Evolutionary conservation across 2,797 vertebrate species (phyloP).

Genomic region (Pseudochirops cupreus): DNA sequence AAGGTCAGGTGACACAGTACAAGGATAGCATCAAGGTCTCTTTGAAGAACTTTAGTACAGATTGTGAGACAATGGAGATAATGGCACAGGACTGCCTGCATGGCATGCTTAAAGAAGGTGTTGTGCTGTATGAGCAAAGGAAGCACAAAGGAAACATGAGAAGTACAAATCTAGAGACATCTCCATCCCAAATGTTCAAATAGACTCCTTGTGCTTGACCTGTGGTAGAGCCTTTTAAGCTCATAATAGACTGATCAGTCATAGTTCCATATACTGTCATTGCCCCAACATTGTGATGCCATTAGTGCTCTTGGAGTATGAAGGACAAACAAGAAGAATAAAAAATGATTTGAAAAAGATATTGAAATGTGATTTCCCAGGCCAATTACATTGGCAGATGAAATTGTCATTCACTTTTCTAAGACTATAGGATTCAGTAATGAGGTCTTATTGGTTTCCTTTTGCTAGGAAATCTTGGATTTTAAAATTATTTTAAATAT

Average conservation of each 20-base stretch:
- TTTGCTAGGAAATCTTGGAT: constrained; percentile 28
- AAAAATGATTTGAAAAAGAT: neutral
- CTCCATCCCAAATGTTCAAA: neutral
- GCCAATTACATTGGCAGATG: neutral
- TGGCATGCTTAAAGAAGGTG: neutral
- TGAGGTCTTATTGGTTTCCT: neutral
- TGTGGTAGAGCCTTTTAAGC: neutral
- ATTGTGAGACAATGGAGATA: neutral
- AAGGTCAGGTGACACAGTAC: neutral
- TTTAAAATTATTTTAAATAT: neutral
- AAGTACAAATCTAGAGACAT: neutral
- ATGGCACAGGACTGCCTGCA: neutral
- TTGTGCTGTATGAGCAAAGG: neutral
- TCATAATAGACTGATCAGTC: neutral
- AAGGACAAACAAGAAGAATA: neutral
- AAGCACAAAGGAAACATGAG: neutral
- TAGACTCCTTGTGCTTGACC: neutral
- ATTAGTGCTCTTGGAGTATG: neutral
- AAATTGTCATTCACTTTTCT: neutral
- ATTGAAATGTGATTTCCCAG: neutral
- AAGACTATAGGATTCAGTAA: constrained; percentile 7
- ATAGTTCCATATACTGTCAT: neutral
- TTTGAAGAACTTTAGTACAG: neutral
- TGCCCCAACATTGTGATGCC: neutral
- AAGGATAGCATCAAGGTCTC: neutral